Evolutionary conservation across 1,140 invertebrate species (phyloP).

Genomic region (Scaptomyza hsui): DNA sequence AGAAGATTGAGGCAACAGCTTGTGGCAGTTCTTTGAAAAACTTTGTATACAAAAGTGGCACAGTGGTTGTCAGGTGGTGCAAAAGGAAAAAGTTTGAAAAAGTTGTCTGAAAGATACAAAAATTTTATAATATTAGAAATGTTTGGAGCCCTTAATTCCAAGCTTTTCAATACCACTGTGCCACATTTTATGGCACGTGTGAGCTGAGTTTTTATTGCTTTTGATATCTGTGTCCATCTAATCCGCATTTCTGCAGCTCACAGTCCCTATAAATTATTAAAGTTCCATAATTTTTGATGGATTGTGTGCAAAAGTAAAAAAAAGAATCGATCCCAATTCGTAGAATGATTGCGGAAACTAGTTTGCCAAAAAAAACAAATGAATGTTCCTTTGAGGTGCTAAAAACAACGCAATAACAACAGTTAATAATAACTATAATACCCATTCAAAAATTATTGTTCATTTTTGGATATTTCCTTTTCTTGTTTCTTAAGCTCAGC

Average conservation of each 20-base stretch:
- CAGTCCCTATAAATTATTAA: constrained; percentile 1
- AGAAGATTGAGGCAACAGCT: not conserved
- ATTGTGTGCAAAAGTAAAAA: constrained; percentile 41
- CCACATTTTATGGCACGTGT: constrained; percentile 35
- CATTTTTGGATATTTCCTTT: constrained; percentile 31
- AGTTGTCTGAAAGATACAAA: too few species aligned
- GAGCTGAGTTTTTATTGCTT: constrained; percentile 12
- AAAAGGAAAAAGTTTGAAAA: not conserved
- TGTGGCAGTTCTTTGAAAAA: not conserved
- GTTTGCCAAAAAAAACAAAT: constrained; percentile 45
- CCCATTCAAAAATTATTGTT: constrained; percentile 25
- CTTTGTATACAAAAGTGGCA: constrained; percentile 2
- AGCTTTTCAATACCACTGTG: not conserved
- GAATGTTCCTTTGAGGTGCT: constrained; percentile 59
- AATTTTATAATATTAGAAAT: not conserved
- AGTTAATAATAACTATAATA: constrained; percentile 20
- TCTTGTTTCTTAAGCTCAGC: constrained; percentile 35
- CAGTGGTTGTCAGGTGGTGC: constrained; percentile 26
- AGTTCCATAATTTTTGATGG: constrained; percentile 69
- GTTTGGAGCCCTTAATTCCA: not conserved
- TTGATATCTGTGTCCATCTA: constrained; percentile 24
- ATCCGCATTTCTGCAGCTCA: constrained; percentile 43
- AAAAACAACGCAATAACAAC: constrained; percentile 48
- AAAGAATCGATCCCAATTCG: constrained; percentile 48
- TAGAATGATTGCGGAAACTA: constrained; percentile 65